Percentiles rank a stretch among this genome's conserved stretches.
Conservation (phyloP, 2,797 vertebrate species). For the Coilia nasus region DNA sequence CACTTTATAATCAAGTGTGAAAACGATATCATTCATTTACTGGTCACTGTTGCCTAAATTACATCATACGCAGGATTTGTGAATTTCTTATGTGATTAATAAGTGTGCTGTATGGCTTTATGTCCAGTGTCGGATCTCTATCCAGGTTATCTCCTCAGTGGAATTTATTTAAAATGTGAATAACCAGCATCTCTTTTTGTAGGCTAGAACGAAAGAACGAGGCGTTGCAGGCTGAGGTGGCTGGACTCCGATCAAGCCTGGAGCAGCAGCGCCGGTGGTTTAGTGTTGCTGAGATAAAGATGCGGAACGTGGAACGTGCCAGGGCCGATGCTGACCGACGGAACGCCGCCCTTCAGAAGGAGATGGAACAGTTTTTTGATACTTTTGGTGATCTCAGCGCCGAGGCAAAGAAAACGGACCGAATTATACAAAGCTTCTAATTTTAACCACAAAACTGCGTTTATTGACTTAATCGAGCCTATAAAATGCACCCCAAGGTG, state of each 20-base stretch:
- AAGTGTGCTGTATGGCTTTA: not conserved
- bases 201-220: constrained; percentile 80
- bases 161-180: not conserved
- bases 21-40: too few species aligned
- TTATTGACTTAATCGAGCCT: not conserved
- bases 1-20: too few species aligned
- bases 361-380: constrained; percentile 80
- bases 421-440: constrained; percentile 78
- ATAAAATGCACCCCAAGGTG: not conserved
- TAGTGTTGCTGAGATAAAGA: constrained; percentile 73
- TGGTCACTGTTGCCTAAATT: too few species aligned
- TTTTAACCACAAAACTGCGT: not conserved
- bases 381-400: constrained; percentile 76
- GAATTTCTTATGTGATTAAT: not conserved
- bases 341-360: constrained; percentile 73
- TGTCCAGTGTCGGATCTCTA: not conserved
- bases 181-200: constrained; percentile 11
- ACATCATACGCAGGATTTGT: not conserved
- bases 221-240: constrained; percentile 71
- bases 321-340: constrained; percentile 72
- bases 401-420: constrained; percentile 76
- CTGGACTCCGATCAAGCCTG: constrained; percentile 65
- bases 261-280: constrained; percentile 74
- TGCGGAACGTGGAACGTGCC: constrained; percentile 72
- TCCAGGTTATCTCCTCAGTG: not conserved